Conservation (phyloP, 2,888 invertebrate genomes). For the Sminthurinus aureus region DNA sequence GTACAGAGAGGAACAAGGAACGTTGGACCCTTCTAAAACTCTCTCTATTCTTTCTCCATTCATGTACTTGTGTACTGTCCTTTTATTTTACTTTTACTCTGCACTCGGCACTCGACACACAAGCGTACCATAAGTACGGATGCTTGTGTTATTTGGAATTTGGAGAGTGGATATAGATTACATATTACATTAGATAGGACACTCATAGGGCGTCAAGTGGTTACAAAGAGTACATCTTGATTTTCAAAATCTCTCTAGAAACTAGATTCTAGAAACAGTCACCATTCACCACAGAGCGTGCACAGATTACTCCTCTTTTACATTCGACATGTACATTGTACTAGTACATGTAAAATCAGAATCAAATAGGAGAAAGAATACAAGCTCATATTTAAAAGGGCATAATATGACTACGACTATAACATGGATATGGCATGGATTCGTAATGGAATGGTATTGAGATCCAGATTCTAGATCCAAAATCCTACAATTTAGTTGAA, state of each 20-base stretch:
- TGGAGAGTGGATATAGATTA: not conserved
- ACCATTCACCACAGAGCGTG: not conserved
- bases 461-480: not conserved
- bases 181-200: not conserved
- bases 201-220: not conserved
- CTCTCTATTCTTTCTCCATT: constrained; percentile 10
- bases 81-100: not conserved
- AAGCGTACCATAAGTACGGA: not conserved
- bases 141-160: not conserved
- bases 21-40: not conserved
- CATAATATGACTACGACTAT: not conserved
- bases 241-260: not conserved
- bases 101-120: not conserved
- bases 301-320: not conserved
- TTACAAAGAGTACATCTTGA: not conserved
- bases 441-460: not conserved
- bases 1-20: no score
- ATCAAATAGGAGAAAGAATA: not conserved
- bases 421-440: not conserved
- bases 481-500: not conserved
- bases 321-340: not conserved
- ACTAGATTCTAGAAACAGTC: not conserved
- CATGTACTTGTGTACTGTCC: constrained; percentile 4
- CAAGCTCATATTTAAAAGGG: not conserved
- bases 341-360: no score